phyloP scores from a whole-genome alignment of 2,888 invertebrate species.

The Hirtodrosophila confusa region DNA sequence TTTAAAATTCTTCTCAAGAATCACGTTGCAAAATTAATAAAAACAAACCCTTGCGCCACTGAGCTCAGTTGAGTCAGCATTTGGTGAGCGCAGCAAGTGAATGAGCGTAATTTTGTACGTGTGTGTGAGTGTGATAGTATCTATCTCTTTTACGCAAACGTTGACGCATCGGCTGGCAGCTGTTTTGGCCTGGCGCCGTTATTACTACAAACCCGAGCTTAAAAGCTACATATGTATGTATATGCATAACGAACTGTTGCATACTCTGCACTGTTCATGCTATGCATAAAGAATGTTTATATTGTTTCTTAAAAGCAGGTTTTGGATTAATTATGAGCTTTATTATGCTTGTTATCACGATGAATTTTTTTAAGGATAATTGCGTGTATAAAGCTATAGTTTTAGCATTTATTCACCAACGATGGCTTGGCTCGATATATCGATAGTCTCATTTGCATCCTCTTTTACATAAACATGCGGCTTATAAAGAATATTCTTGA shows the following conservation, averaged over 20 bases:
- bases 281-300: not conserved
- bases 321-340: not conserved
- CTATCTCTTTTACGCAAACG: constrained; percentile 75
- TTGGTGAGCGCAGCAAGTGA: constrained; percentile 42
- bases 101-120: constrained; percentile 29
- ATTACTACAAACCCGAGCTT: constrained; percentile 65
- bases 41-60: constrained; percentile 35
- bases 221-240: too few relatives aligned
- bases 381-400: too few relatives aligned
- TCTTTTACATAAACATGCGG: too few relatives aligned
- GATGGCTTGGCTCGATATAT: too few relatives aligned
- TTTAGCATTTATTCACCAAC: too few relatives aligned
- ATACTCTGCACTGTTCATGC: constrained; percentile 33
- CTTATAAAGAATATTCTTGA: too few relatives aligned
- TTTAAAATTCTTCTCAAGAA: not conserved
- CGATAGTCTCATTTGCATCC: too few relatives aligned
- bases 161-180: constrained; percentile 56
- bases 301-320: too few relatives aligned
- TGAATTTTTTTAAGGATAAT: too few relatives aligned
- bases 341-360: not conserved
- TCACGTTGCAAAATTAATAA: constrained; percentile 7
- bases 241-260: not conserved
- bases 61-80: constrained; percentile 46
- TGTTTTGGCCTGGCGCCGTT: constrained; percentile 64
- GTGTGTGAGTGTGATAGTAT: constrained; percentile 15